phyloP scores from a whole-genome alignment of 2,113 vertebrate species.

The mouse (Mus musculus) region DNA sequence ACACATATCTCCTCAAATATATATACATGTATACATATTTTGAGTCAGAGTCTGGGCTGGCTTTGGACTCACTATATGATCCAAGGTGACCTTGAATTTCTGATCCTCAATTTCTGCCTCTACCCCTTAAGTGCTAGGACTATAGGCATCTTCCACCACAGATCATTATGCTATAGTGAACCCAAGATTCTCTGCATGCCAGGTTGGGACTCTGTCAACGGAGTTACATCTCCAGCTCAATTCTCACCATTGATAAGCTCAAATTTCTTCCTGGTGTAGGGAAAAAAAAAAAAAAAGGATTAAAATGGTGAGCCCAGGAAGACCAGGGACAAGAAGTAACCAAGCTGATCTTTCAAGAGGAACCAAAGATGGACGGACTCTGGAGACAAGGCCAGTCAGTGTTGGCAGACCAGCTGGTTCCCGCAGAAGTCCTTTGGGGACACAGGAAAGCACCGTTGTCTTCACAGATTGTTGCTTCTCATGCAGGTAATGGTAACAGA shows the following conservation, averaged over 20 bases:
- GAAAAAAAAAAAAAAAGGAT: neutral
- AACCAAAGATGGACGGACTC: neutral
- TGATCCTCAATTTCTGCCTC: neutral
- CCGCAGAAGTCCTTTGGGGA: neutral
- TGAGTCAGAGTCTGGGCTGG: neutral
- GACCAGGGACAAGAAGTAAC: neutral
- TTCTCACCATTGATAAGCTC: neutral
- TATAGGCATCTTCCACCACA: neutral
- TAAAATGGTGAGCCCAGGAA: neutral
- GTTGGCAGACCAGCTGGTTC: neutral
- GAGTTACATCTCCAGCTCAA: neutral
- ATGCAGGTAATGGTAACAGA: neutral
- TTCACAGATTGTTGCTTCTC: neutral
- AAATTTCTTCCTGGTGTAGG: conserved; percentile 1
- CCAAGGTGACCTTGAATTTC: neutral
- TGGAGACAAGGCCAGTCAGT: neutral
- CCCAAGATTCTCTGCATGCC: neutral
- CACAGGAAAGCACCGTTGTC: neutral
- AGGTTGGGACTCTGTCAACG: neutral
- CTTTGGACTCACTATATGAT: neutral
- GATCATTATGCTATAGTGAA: neutral
- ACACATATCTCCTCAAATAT: neutral
- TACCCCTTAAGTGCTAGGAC: neutral
- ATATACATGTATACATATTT: neutral
- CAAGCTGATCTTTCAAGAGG: neutral